These are phyloP conservation scores for Spongia lamella DNA, from an alignment of 37 sponge, comb jelly and placozoan species.

Conservation along the genomic window DNA sequence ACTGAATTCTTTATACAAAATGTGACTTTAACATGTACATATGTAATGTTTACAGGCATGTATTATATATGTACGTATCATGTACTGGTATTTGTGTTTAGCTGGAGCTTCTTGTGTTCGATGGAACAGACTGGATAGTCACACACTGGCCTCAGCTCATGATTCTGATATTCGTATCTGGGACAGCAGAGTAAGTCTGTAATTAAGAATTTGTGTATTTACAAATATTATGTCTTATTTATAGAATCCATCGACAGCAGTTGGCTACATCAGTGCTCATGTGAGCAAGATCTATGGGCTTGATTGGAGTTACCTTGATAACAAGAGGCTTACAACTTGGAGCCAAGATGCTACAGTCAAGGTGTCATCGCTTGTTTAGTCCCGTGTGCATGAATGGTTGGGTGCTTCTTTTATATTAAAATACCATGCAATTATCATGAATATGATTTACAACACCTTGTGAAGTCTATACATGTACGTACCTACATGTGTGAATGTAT, in stretches of 20 bases:
- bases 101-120: slow-evolving; percentile 89
- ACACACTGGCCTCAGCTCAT: slow-evolving; percentile 86
- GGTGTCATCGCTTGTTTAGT: slow-evolving; percentile 34
- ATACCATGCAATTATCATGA: no score
- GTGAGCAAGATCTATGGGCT: slow-evolving; percentile 72
- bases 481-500: no score
- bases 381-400: neutral
- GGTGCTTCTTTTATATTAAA: neutral
- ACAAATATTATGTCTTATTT: neutral
- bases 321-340: slow-evolving; percentile 63
- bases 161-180: slow-evolving; percentile 88
- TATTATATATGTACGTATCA: no score
- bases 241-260: slow-evolving; percentile 66
- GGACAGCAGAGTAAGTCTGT: slow-evolving; percentile 76
- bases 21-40: no score
- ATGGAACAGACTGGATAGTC: slow-evolving; percentile 84
- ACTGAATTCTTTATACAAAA: no score
- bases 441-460: no score
- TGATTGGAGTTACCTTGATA: slow-evolving; percentile 61
- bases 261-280: slow-evolving; percentile 82
- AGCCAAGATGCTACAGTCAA: slow-evolving; percentile 87
- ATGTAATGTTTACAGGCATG: no score
- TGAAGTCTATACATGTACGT: neutral
- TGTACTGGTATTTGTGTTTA: no score
- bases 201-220: neutral